Conservation (phyloP, 2,797 vertebrate species). For the Melopsittacus undulatus region DNA sequence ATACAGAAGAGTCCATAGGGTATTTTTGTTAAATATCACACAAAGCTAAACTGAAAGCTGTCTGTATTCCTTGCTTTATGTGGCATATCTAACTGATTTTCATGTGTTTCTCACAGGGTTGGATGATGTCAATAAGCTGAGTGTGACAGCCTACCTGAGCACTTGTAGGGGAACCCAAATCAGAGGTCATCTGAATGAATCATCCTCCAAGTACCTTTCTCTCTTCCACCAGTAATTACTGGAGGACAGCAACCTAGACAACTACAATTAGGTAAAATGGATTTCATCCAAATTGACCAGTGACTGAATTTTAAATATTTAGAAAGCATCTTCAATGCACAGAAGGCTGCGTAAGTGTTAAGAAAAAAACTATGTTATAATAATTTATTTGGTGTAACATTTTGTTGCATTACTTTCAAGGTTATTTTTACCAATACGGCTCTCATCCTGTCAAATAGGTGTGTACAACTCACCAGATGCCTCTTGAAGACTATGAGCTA, state of each 20-base stretch:
- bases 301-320: not conserved
- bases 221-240: not conserved
- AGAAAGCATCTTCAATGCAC: not conserved
- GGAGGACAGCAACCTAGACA: not conserved
- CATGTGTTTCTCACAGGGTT: not conserved
- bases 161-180: not conserved
- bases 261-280: not conserved
- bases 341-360: not conserved
- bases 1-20: not conserved
- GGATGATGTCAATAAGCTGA: not conserved
- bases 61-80: not conserved
- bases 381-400: not conserved
- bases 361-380: not conserved
- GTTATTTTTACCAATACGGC: not conserved
- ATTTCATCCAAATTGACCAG: not conserved
- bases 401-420: not conserved
- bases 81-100: not conserved
- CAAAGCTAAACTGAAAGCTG: slow-evolving; percentile 15
- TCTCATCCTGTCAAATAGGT: not conserved
- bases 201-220: not conserved
- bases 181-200: not conserved
- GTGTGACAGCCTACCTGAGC: not conserved
- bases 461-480: not conserved
- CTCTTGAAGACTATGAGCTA: not conserved
- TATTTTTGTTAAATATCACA: slow-evolving; percentile 16